A percentile compares a stretch with the other conserved stretches of the same genome.
phyloP scores from a whole-genome alignment of 1,140 invertebrate species.

The Drosophila tropicalis region DNA sequence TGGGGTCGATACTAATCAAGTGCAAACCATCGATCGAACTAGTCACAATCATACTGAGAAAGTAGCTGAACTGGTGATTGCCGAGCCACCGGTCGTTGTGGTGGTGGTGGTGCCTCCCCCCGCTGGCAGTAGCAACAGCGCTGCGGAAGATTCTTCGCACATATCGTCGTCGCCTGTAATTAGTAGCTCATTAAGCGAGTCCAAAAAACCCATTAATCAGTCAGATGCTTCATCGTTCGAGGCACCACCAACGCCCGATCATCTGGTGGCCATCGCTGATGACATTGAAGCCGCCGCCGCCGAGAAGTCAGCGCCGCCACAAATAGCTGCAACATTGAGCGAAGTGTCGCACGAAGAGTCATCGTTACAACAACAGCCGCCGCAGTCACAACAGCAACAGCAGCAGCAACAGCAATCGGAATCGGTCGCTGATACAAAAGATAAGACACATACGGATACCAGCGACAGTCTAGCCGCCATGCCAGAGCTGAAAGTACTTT shows the following conservation, averaged over 20 bases:
- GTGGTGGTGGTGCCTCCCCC: slow-evolving; percentile 16
- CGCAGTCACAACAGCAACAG: slow-evolving; percentile 26
- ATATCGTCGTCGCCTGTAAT: slow-evolving; percentile 26
- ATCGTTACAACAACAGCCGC: slow-evolving; percentile 47
- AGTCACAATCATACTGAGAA: slow-evolving; percentile 60
- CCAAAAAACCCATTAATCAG: slow-evolving; percentile 75
- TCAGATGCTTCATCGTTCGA: slow-evolving; percentile 25
- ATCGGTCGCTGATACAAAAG: slow-evolving; percentile 64
- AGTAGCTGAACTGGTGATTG: slow-evolving; percentile 62
- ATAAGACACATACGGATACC: slow-evolving; percentile 50
- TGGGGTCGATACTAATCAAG: slow-evolving; percentile 52
- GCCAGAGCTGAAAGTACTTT: slow-evolving; percentile 76
- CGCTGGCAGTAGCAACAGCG: not conserved
- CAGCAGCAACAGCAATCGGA: slow-evolving; percentile 22
- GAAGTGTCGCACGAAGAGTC: slow-evolving; percentile 62
- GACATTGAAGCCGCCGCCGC: slow-evolving; percentile 64
- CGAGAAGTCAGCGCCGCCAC: slow-evolving; percentile 56
- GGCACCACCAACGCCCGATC: slow-evolving; percentile 51
- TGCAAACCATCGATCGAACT: slow-evolving; percentile 51
- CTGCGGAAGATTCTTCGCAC: slow-evolving; percentile 5
- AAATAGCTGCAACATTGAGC: slow-evolving; percentile 75
- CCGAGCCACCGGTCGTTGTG: slow-evolving; percentile 66
- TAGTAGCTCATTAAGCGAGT: slow-evolving; percentile 47
- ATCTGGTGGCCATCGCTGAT: slow-evolving; percentile 64
- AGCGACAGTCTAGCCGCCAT: slow-evolving; percentile 64